Evolutionary conservation across 1,140 invertebrate genomes (phyloP).

Genomic region (Lordiphosa mommai): DNA sequence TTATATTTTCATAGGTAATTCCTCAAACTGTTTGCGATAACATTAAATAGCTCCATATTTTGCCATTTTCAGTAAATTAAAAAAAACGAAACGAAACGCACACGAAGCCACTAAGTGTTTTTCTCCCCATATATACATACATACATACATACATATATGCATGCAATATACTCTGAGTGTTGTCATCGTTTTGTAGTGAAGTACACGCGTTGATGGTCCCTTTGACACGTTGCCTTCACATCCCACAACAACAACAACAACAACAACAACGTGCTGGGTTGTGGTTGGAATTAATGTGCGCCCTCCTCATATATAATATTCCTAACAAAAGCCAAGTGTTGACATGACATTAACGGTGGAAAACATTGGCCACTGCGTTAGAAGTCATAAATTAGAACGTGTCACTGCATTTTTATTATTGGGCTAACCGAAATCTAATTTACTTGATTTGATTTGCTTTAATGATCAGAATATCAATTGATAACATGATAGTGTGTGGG

Average conservation of each 20-base stretch:
- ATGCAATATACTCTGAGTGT: too few species aligned
- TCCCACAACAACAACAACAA: not conserved
- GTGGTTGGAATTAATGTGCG: constrained; percentile 34
- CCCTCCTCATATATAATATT: constrained; percentile 45
- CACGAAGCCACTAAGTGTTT: too few species aligned
- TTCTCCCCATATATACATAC: too few species aligned
- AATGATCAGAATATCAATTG: too few species aligned
- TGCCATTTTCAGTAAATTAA: too few species aligned
- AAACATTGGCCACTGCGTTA: too few species aligned
- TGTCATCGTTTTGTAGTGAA: not conserved
- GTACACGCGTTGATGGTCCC: not conserved
- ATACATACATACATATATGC: too few species aligned
- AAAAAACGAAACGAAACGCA: too few species aligned
- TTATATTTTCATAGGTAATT: not conserved
- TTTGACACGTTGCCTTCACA: too few species aligned
- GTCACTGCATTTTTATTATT: constrained; percentile 46
- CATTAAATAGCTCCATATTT: not conserved
- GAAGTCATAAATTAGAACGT: constrained; percentile 62
- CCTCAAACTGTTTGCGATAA: not conserved
- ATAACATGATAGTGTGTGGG: too few species aligned
- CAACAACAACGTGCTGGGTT: too few species aligned
- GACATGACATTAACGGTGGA: constrained; percentile 49
- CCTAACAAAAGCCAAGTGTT: constrained; percentile 55
- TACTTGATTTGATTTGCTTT: constrained; percentile 63
- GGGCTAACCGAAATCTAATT: constrained; percentile 10